Percentiles rank a stretch among this genome's conserved stretches.
These are phyloP conservation scores for Acropora yongei DNA, from an alignment of 64 coral and sea anemone species.

Conservation along the genomic window DNA sequence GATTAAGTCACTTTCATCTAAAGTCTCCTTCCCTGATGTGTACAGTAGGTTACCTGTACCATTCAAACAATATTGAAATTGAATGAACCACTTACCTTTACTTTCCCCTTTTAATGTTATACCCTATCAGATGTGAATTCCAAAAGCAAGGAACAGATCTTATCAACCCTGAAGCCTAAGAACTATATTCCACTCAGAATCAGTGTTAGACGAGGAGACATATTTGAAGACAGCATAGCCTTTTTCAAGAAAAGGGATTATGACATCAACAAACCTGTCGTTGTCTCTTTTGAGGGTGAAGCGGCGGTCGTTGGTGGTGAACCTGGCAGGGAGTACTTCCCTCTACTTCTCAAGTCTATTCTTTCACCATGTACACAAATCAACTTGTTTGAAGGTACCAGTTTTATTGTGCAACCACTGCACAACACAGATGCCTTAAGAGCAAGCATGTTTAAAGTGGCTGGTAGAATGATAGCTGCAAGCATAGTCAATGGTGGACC, in stretches of 20 bases:
- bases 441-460: slow-evolving; percentile 55
- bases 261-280: slow-evolving; percentile 34
- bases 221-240: neutral
- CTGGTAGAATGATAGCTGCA: slow-evolving; percentile 54
- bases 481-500: slow-evolving; percentile 54
- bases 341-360: slow-evolving; percentile 42
- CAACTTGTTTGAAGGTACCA: slow-evolving; percentile 47
- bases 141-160: neutral
- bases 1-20: neutral
- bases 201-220: slow-evolving; percentile 2
- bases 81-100: neutral
- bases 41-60: neutral
- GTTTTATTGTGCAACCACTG: slow-evolving; percentile 34
- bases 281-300: slow-evolving; percentile 57
- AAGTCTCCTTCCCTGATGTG: neutral
- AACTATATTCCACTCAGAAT: neutral
- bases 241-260: slow-evolving; percentile 51
- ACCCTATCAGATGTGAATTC: neutral
- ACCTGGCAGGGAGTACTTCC: slow-evolving; percentile 59
- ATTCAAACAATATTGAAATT: neutral
- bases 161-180: slow-evolving; percentile 3
- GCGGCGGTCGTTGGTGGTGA: slow-evolving; percentile 65
- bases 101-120: neutral
- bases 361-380: slow-evolving; percentile 47
- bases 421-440: slow-evolving; percentile 54